These are phyloP conservation scores for Oreonectes daqikongensis DNA, from an alignment of 2,797 vertebrate genomes.

Conservation along the genomic window DNA sequence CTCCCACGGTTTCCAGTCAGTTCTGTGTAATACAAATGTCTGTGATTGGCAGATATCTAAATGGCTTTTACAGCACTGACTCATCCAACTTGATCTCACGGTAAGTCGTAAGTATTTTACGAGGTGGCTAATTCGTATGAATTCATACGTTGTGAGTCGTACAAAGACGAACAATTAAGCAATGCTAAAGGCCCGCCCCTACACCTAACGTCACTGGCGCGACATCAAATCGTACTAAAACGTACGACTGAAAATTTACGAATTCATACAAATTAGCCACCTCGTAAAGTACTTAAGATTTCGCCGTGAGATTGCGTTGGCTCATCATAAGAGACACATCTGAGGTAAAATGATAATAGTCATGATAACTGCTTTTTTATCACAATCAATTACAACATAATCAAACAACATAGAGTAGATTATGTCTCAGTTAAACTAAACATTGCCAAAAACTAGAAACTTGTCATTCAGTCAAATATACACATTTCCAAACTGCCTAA, in stretches of 20 bases:
- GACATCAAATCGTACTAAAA: too few relatives aligned
- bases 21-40: slow-evolving; percentile 17
- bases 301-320: too few relatives aligned
- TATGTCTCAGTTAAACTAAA: background rate
- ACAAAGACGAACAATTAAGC: too few relatives aligned
- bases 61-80: slow-evolving; percentile 45
- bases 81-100: too few relatives aligned
- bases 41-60: slow-evolving; percentile 35
- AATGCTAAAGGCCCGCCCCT: too few relatives aligned
- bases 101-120: too few relatives aligned
- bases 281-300: too few relatives aligned
- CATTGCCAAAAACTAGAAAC: background rate
- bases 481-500: background rate
- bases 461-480: background rate
- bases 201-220: too few relatives aligned
- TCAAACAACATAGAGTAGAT: background rate
- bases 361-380: background rate
- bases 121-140: too few relatives aligned
- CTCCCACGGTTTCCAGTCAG: slow-evolving; percentile 32
- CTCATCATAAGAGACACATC: background rate
- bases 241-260: too few relatives aligned
- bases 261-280: too few relatives aligned
- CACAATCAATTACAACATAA: slow-evolving; percentile 1
- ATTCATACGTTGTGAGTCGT: too few relatives aligned
- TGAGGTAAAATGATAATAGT: slow-evolving; percentile 18